Evolutionary conservation across 2,888 invertebrate species (phyloP), one percentile per base, ranked within the genome.

Genomic region (Blastobasis adustella): DNA sequence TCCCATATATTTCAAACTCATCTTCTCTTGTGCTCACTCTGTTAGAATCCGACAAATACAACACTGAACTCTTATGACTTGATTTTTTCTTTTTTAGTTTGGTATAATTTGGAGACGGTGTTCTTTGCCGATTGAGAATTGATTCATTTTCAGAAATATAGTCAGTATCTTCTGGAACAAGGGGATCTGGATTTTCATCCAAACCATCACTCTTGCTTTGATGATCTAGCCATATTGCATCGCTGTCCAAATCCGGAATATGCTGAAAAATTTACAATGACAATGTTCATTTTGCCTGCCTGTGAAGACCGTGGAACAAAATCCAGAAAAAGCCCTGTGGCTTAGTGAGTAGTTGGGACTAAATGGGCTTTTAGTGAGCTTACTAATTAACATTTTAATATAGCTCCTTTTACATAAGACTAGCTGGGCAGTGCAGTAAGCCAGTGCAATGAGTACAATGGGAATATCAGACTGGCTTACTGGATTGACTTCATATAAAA

Each of bases 1-100:
- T 80, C 4, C 81, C 82, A 64, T 79, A 82, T 37, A 80, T 73
- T 62, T 80, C 82, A 73, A 80, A 82, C 57, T 82, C 82, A 65
- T 82, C 82, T 38, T 82, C 80, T 38, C 59, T 67, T 0, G 41
- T n/a, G 5, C 3, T 10, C 10, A 49, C 53, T 54, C 50, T 55
- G n/a, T 39, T 37, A 50, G 42, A 40, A 10, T 57, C 51, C 5
- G 56, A 49, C 42, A 46, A 9, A 10, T 59, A 63, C 58, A 67
- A 69, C 10, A 63, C 65, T 38, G 62, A 51, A 9, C 55, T 61
- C 53, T 66, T 66, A 10, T 1, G 10, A n/a, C 10, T 42, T 9
- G 10, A 7, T 6, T 42, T 42, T 62, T 76, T 79, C 67, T 72
- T 79, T 64, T 77, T 78, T 9, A 49, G 62, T 63, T 69, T 79